Percentiles rank a stretch among this genome's conserved stretches.
Evolutionary conservation across 1,140 invertebrate species (phyloP).

Genomic region (Holotrichia oblita): DNA sequence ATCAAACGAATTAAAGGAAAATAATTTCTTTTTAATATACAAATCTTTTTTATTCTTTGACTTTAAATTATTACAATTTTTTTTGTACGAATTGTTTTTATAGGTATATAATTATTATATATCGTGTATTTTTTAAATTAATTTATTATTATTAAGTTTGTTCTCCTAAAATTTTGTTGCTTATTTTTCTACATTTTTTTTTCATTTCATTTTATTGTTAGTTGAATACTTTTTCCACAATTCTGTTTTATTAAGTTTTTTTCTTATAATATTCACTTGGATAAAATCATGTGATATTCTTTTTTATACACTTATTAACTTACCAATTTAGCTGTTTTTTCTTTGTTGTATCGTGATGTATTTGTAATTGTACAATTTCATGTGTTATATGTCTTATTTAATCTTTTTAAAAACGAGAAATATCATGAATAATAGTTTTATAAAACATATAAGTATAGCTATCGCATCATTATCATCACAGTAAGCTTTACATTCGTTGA

Average conservation of each 20-base stretch:
- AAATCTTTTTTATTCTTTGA: background rate
- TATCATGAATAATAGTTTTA: too few relatives aligned
- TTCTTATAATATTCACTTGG: background rate
- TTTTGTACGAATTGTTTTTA: conserved; percentile 38
- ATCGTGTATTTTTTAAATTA: conserved; percentile 39
- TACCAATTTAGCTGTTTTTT: background rate
- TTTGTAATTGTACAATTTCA: background rate
- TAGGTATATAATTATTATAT: background rate
- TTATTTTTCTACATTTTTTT: background rate
- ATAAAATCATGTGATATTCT: background rate
- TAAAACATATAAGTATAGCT: too few relatives aligned
- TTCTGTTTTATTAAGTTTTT: background rate
- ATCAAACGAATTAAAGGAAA: conserved; percentile 64
- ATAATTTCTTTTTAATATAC: background rate
- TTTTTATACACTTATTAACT: background rate
- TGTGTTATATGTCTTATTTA: background rate
- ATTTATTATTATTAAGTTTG: conserved; percentile 36
- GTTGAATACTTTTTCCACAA: background rate
- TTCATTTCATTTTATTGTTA: background rate
- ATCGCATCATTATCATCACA: too few relatives aligned
- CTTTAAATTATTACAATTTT: conserved; percentile 24
- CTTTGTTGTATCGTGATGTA: background rate
- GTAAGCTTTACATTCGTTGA: too few relatives aligned
- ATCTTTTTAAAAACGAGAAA: too few relatives aligned
- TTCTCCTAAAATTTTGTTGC: background rate